phyloP scores from a whole-genome alignment of 2,797 vertebrate species.

The Gallinago nigripennis region DNA sequence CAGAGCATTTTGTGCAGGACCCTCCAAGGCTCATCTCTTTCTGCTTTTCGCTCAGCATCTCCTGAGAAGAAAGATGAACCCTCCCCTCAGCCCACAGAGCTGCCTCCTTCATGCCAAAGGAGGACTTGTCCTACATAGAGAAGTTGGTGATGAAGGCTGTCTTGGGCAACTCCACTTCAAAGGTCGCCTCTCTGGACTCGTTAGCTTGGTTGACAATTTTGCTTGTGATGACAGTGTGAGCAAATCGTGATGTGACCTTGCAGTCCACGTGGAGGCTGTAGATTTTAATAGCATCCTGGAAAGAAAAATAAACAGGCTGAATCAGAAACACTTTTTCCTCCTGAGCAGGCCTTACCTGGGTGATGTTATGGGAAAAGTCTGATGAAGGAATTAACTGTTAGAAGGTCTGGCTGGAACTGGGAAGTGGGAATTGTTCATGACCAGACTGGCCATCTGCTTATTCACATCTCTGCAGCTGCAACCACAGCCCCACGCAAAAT shows the following conservation, averaged over 20 bases:
- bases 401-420: neutral
- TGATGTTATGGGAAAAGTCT: neutral
- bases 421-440: neutral
- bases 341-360: neutral
- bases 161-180: constrained; percentile 90
- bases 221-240: constrained; percentile 87
- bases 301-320: neutral
- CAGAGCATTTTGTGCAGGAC: neutral
- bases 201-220: constrained; percentile 83
- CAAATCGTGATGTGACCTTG: constrained; percentile 86
- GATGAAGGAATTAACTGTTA: neutral
- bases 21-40: neutral
- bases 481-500: neutral
- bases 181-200: constrained; percentile 79
- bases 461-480: neutral
- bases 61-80: neutral
- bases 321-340: neutral
- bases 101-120: neutral
- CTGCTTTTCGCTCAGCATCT: neutral
- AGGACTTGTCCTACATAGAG: constrained; percentile 83
- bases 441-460: neutral
- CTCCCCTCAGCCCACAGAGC: neutral
- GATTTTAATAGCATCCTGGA: constrained; percentile 80
- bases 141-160: constrained; percentile 94
- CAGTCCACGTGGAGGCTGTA: constrained; percentile 89